Conservation (phyloP, 2,797 vertebrate genomes). For the Rhinophrynus dorsalis region DNA sequence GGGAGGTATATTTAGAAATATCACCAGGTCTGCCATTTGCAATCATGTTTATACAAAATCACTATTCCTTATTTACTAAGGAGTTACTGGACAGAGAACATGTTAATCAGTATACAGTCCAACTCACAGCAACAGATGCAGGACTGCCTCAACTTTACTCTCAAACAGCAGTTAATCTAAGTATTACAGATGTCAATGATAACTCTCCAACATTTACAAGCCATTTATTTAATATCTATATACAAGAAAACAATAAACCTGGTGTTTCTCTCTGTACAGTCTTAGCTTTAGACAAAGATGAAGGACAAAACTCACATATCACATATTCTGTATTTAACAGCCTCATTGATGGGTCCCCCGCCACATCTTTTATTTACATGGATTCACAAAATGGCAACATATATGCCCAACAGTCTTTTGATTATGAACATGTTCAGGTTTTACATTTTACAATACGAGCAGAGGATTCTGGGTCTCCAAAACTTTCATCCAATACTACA, state of each 20-base stretch:
- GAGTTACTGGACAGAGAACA: constrained; percentile 81
- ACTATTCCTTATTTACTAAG: constrained; percentile 83
- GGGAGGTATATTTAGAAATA: constrained; percentile 74
- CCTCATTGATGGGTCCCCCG: constrained; percentile 74
- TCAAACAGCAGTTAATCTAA: constrained; percentile 77
- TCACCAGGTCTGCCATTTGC: constrained; percentile 72
- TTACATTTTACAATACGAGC: constrained; percentile 78
- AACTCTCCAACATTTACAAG: constrained; percentile 87
- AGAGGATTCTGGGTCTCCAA: no score
- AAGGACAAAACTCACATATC: constrained; percentile 81
- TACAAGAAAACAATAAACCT: constrained; percentile 84
- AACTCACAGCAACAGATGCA: constrained; percentile 79
- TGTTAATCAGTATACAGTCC: constrained; percentile 75
- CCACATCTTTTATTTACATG: no score
- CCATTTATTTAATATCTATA: constrained; percentile 83
- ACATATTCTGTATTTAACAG: constrained; percentile 81
- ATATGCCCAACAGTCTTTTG: no score
- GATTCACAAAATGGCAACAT: no score
- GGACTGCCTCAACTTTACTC: constrained; percentile 83
- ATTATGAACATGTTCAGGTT: constrained; percentile 76
- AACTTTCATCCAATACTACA: constrained; percentile 48
- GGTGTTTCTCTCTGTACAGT: constrained; percentile 82
- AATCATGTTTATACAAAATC: constrained; percentile 79
- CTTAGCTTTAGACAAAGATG: constrained; percentile 83
- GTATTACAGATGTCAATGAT: constrained; percentile 92